These are phyloP conservation scores for Amphipoea oculea DNA, from an alignment of 2,888 invertebrate genomes.

Conservation along the genomic window DNA sequence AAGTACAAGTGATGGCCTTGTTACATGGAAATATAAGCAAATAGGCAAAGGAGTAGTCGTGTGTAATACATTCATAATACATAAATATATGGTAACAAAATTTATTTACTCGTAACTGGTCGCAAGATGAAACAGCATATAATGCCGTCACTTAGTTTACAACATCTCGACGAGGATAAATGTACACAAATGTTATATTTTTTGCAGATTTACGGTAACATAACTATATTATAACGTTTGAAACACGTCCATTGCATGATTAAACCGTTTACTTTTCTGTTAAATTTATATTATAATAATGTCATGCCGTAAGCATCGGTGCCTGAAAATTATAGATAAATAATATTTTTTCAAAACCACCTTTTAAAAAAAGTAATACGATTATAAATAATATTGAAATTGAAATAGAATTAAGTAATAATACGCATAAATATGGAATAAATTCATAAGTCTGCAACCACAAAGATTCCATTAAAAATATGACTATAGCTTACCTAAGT, in stretches of 20 bases:
- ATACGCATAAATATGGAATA: constrained; percentile 64
- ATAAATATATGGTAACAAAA: constrained; percentile 72
- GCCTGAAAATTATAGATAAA: constrained; percentile 84
- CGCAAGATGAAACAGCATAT: constrained; percentile 82
- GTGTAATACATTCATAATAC: constrained; percentile 75
- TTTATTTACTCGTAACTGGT: constrained; percentile 77
- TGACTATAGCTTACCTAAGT: constrained; percentile 22
- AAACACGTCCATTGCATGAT: constrained; percentile 85
- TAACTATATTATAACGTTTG: constrained; percentile 75
- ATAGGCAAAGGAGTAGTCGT: constrained; percentile 76
- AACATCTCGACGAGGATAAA: constrained; percentile 78
- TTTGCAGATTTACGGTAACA: constrained; percentile 87
- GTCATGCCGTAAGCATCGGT: constrained; percentile 82
- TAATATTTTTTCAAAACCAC: constrained; percentile 85
- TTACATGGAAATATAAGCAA: constrained; percentile 79
- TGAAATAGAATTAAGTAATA: constrained; percentile 71
- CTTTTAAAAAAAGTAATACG: constrained; percentile 71
- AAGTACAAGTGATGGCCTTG: constrained; percentile 89
- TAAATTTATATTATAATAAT: constrained; percentile 75
- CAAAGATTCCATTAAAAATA: constrained; percentile 62
- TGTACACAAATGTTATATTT: constrained; percentile 87
- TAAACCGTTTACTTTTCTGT: constrained; percentile 76
- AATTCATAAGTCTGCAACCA: constrained; percentile 65
- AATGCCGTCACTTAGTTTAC: constrained; percentile 83
- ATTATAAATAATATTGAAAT: constrained; percentile 73